Evolutionary conservation across 2,113 vertebrate species (phyloP), one percentile per base, ranked within the genome.

Genomic region (Xiphophorus hellerii): DNA sequence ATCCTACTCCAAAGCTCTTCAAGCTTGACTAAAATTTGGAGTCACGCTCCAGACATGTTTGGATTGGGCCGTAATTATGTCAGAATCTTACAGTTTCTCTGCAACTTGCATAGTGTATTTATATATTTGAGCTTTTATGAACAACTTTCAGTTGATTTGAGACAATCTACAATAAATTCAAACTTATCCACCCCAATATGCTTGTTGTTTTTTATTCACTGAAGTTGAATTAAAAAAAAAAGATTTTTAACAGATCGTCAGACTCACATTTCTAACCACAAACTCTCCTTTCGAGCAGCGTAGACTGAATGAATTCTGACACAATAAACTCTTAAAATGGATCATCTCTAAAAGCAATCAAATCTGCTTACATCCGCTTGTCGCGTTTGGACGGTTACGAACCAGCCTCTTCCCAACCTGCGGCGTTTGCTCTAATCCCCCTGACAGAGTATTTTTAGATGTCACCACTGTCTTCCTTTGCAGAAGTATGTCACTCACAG

Each of bases 401-500:
- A 63, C 20, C 39, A 48, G 27, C 39, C 28, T 3, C 44, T 37
- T 68, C n/a, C 60, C 60, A 48, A 48, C 33, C 8, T 28, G 37
- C n/a, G 11, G 60, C 42, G 39, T 61, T 28, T 60, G 42, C 29
- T 35, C 44, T n/a, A 1, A 37, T 76, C 60, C 71, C 74, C 31
- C 64, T 6, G 71, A 3, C 31, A 35, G 29, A 84, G 84, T 66
- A 17, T 84, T 86, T 88, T 82, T 88, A 87, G 83, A 68, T 3
- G 28, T 54, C 5, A 8, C 30, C 62, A 65, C 48, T 10, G 70
- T 69, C 69, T 77, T 31, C 15, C 27, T 39, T 69, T 62, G 28
- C 76, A 74, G 68, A 81, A 84, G 74, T 81, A 66, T 83, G 89
- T 81, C 85, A 74, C 61, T 79, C 62, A 35, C 13, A 66, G 69